A percentile compares a stretch with the other conserved stretches of the same genome.
Conservation (phyloP, 2,888 invertebrate genomes). For the Lysandra coridon region DNA sequence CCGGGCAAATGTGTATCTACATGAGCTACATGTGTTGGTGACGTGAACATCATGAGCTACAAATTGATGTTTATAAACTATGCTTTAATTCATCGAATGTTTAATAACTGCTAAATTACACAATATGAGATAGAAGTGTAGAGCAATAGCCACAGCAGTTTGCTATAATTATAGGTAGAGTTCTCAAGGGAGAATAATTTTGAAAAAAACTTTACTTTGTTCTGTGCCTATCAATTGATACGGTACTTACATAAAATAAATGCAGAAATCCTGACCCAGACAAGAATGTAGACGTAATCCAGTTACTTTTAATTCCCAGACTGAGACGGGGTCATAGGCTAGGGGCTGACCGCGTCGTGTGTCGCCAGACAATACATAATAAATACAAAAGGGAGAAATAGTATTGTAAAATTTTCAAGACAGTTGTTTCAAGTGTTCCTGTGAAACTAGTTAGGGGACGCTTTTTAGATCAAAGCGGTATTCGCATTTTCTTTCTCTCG, state of each 20-base stretch:
- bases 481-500: background rate
- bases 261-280: constrained; percentile 20
- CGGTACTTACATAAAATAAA: background rate
- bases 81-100: background rate
- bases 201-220: too few species aligned
- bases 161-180: too few species aligned
- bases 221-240: background rate
- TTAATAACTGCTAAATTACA: background rate
- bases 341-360: constrained; percentile 49
- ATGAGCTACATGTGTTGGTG: constrained; percentile 6
- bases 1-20: constrained; percentile 31
- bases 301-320: constrained; percentile 10
- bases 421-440: background rate
- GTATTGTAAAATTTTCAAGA: background rate
- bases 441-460: background rate
- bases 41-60: background rate
- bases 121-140: background rate
- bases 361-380: background rate
- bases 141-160: background rate
- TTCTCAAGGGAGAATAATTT: too few species aligned
- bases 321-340: constrained; percentile 31
- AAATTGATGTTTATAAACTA: constrained; percentile 3
- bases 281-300: constrained; percentile 15
- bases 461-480: background rate
- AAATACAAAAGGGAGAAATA: background rate